A percentile compares a stretch with the other conserved stretches of the same genome.
These are phyloP conservation scores for Anthonomus grandis DNA, from an alignment of 1,140 invertebrate genomes.

Conservation along the genomic window DNA sequence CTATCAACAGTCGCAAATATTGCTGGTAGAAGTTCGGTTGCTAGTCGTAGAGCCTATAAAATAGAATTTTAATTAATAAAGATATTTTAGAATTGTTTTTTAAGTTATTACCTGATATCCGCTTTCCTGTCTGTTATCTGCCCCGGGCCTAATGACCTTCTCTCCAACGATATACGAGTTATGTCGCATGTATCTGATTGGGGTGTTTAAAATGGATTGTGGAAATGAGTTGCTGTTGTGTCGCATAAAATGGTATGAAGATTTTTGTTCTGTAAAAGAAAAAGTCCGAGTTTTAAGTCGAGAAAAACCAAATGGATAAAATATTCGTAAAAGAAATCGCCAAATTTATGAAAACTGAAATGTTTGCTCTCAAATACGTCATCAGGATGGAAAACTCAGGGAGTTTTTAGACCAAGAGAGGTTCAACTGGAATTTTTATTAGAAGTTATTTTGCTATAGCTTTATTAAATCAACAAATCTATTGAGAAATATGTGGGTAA, in stretches of 20 bases:
- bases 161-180: constrained; percentile 70
- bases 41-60: constrained; percentile 67
- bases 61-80: neutral
- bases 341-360: too few relatives aligned
- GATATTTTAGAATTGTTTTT: neutral
- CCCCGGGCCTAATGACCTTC: constrained; percentile 57
- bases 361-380: too few relatives aligned
- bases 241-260: constrained; percentile 69
- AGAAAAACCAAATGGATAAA: too few relatives aligned
- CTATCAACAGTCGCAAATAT: constrained; percentile 70
- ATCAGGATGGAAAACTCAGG: too few relatives aligned
- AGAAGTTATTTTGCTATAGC: too few relatives aligned
- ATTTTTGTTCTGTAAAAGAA: constrained; percentile 61
- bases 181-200: constrained; percentile 65
- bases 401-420: too few relatives aligned
- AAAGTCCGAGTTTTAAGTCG: too few relatives aligned
- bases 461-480: too few relatives aligned
- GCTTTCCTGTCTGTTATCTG: constrained; percentile 56
- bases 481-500: too few relatives aligned
- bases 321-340: too few relatives aligned
- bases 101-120: constrained; percentile 63
- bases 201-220: constrained; percentile 50
- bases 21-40: constrained; percentile 82
- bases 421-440: too few relatives aligned
- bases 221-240: constrained; percentile 53